phyloP scores from a whole-genome alignment of 1,140 invertebrate genomes.

The Neoseiulus cucumeris region DNA sequence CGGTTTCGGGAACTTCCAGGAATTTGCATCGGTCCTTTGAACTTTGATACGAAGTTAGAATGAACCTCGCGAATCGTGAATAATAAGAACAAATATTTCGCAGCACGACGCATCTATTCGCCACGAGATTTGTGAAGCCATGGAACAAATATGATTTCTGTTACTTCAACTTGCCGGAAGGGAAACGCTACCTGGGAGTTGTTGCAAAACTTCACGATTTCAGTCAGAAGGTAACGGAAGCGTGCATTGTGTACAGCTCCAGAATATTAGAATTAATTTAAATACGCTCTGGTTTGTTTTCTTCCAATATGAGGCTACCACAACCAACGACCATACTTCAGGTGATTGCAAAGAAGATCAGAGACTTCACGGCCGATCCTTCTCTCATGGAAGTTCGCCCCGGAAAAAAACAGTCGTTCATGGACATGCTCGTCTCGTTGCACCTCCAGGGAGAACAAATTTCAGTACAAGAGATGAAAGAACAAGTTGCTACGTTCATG shows the following conservation, averaged over 20 bases:
- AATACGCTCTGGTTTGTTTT: no score
- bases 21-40: no score
- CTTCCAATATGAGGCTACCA: no score
- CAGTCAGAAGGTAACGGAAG: background rate
- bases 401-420: conserved; percentile 73
- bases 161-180: background rate
- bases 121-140: background rate
- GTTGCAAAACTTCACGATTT: background rate
- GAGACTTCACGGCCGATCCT: conserved; percentile 18
- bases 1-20: no score
- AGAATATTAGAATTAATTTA: background rate
- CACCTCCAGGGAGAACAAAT: conserved; percentile 33
- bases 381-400: background rate
- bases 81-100: background rate
- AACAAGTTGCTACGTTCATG: conserved; percentile 64
- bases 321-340: no score
- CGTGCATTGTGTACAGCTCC: no score
- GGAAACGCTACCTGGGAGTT: background rate
- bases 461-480: conserved; percentile 62
- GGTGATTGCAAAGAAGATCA: conserved; percentile 17
- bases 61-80: no score
- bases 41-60: no score
- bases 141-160: background rate
- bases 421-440: conserved; percentile 69
- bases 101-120: background rate